Evolutionary conservation across 2,888 invertebrate species (phyloP), one percentile per base, ranked within the genome.

Genomic region (Leucoma salicis): DNA sequence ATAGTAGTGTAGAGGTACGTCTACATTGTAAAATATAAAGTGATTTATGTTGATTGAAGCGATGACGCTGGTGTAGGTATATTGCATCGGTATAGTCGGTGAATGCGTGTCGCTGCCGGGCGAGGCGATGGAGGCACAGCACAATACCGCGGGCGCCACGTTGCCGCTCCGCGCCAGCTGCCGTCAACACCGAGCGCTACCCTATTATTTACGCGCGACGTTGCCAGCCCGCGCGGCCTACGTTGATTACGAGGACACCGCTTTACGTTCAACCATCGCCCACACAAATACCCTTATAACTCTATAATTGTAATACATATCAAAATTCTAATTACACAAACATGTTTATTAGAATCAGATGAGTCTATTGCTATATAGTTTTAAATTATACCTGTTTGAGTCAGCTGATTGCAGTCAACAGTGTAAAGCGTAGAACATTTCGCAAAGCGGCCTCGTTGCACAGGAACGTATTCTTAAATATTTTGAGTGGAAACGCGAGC

Each of bases 211-310:
- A 88, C 87, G 83, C 85, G 89, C 87, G 86, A 68, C 82, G 89
- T 89, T 89, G 89, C 87, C 89, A 71, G 63, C 53, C 73, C 82
- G 84, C 63, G 60, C 82, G 81, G 84, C 86, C 87, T 88, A 89
- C 88, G 88, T 88, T 88, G 83, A 88, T 88, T 89, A 88, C 88
- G 88, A 89, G 88, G 88, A 89, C 88, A 88, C 83, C 81, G 86
- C 84, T 87, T 87, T 87, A 88, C 87, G 88, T 88, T 85, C 75
- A 74, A 86, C 85, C 79, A 82, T 81, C 78, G 84, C 82, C 76
- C 70, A 73, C 67, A 69, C 70, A 74, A 74, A 75, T 70, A 61
- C 49, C 63, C 53, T 65, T 70, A 66, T 81, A 66, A 63, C 55
- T 62, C 57, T 44, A 55, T 59, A 64, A 66, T 73, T 69, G 53